Conservation (phyloP, 2,888 invertebrate genomes). For the Drosophila meridiana region DNA sequence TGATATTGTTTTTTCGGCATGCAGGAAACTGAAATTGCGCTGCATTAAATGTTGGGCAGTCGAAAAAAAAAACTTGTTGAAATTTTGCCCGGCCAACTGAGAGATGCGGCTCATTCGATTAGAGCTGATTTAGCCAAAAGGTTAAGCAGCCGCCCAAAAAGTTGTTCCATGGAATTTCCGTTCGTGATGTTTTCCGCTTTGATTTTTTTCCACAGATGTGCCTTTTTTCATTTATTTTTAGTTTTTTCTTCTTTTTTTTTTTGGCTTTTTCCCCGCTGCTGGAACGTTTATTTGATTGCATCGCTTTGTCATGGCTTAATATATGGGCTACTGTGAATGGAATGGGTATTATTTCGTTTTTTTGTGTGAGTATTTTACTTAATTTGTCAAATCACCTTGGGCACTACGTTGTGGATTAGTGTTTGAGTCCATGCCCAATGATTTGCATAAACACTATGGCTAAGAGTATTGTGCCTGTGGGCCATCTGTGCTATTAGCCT, state of each 20-base stretch:
- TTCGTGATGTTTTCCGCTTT: constrained; percentile 73
- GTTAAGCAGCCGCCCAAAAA: constrained; percentile 76
- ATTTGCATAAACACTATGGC: constrained; percentile 65
- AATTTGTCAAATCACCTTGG: constrained; percentile 65
- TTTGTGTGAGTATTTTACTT: constrained; percentile 18
- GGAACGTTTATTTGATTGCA: constrained; percentile 57
- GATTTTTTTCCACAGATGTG: constrained; percentile 46
- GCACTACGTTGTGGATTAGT: constrained; percentile 5
- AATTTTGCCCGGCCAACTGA: constrained; percentile 50
- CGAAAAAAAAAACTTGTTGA: constrained; percentile 50
- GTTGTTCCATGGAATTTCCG: constrained; percentile 75
- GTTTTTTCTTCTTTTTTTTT: constrained; percentile 5
- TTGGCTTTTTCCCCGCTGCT: not conserved
- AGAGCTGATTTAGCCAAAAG: constrained; percentile 77
- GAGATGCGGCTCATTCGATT: constrained; percentile 73
- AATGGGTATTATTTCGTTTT: constrained; percentile 1
- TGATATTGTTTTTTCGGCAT: constrained; percentile 41
- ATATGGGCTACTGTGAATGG: constrained; percentile 41
- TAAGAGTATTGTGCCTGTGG: constrained; percentile 3
- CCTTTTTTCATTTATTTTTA: constrained; percentile 5
- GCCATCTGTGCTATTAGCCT: constrained; percentile 73
- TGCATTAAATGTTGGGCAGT: constrained; percentile 65
- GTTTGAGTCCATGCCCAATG: constrained; percentile 31
- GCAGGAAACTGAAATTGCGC: constrained; percentile 77
- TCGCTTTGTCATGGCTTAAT: constrained; percentile 69